Percentiles rank a stretch among this genome's conserved stretches.
These are phyloP conservation scores for Trinorchestia longiramus DNA, from an alignment of 1,140 invertebrate genomes.

Conservation along the genomic window DNA sequence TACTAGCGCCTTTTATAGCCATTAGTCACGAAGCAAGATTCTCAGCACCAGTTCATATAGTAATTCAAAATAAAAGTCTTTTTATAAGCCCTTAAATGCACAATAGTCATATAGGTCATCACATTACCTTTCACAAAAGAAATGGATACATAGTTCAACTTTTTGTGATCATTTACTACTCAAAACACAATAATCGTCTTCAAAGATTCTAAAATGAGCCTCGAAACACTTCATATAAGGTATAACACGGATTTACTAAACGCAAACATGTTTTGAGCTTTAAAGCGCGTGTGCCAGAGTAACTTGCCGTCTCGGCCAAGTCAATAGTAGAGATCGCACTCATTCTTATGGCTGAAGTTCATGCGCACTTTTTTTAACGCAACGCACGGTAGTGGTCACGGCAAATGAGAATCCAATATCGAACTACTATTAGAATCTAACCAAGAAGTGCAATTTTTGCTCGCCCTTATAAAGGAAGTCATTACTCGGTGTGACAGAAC, in stretches of 20 bases:
- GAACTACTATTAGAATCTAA: not conserved
- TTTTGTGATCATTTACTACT: not conserved
- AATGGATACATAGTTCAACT: not conserved
- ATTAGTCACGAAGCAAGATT: not conserved
- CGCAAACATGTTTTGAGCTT: not conserved
- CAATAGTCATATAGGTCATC: not conserved
- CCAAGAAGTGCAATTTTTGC: not conserved
- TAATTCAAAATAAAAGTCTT: not conserved
- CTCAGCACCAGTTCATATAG: not conserved
- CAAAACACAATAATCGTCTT: not conserved
- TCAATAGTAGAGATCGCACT: not conserved
- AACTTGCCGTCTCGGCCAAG: not conserved
- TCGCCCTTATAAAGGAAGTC: not conserved
- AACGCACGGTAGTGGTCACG: not conserved
- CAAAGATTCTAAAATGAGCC: not conserved
- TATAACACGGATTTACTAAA: not conserved
- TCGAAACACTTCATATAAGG: not conserved
- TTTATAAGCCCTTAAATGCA: not conserved
- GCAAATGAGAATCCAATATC: not conserved
- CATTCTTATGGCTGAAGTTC: not conserved
- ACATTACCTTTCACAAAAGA: not conserved
- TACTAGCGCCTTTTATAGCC: not conserved
- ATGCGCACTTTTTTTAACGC: not conserved
- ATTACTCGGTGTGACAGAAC: not conserved
- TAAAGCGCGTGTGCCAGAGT: not conserved